Conservation (phyloP, 1,140 invertebrate species). For the Mactra quadrangularis region DNA sequence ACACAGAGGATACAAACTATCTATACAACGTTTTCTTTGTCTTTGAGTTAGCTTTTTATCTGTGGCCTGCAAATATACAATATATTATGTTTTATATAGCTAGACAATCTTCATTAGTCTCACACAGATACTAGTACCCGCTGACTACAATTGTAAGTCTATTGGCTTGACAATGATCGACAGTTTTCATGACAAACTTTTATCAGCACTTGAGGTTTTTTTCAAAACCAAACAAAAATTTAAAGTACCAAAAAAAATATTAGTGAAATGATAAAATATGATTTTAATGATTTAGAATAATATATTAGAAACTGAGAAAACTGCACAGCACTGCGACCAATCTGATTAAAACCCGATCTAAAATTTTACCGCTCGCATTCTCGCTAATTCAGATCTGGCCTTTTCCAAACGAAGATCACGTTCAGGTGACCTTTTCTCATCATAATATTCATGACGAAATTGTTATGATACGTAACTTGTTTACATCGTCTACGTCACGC, state of each 20-base stretch:
- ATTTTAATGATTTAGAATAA: no score
- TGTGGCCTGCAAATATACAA: slow-evolving; percentile 45
- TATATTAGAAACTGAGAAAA: no score
- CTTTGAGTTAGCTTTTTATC: slow-evolving; percentile 62
- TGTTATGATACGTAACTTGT: no score
- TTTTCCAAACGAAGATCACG: no score
- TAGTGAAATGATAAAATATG: no score
- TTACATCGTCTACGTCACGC: no score
- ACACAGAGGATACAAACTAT: slow-evolving; percentile 1
- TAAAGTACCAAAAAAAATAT: neutral
- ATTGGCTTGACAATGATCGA: neutral
- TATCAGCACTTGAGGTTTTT: neutral
- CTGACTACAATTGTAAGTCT: neutral
- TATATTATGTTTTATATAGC: neutral
- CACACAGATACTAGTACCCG: neutral
- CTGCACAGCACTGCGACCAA: no score
- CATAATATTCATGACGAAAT: no score
- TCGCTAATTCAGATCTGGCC: no score
- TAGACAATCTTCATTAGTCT: neutral
- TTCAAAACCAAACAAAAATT: neutral
- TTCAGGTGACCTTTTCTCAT: no score
- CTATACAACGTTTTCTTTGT: neutral
- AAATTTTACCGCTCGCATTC: no score
- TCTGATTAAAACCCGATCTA: no score
- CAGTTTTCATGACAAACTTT: neutral